These are phyloP conservation scores for Pseudochirops cupreus DNA, from an alignment of 2,797 vertebrate genomes.

Conservation along the genomic window DNA sequence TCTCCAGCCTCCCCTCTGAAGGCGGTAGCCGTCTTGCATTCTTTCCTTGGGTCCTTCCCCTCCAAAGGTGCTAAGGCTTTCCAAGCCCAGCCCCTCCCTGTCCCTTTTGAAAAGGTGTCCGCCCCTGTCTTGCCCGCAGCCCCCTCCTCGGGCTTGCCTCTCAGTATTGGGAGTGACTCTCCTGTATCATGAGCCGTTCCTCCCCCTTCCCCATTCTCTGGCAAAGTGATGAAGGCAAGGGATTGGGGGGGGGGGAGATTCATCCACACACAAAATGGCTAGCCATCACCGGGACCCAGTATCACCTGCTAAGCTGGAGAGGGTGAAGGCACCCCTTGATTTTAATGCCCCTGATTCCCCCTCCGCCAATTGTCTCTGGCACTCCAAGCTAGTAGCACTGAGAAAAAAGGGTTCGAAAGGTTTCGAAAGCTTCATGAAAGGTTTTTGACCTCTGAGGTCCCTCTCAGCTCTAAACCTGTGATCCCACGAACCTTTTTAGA, in stretches of 20 bases:
- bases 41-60: background rate
- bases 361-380: slow-evolving; percentile 25
- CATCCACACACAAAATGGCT: background rate
- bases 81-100: background rate
- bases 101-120: background rate
- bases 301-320: background rate
- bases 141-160: background rate
- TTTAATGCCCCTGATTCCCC: background rate
- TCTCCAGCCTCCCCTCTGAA: background rate
- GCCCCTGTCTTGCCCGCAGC: background rate
- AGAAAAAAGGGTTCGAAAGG: slow-evolving; percentile 1
- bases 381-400: slow-evolving; percentile 36
- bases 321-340: background rate
- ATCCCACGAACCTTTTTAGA: slow-evolving; percentile 9
- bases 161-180: background rate
- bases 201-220: background rate
- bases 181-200: too few relatives aligned
- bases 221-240: background rate
- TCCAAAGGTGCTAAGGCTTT: background rate
- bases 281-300: background rate
- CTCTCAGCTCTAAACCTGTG: slow-evolving; percentile 29
- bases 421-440: slow-evolving; percentile 16
- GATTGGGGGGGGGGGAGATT: too few relatives aligned
- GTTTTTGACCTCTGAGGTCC: background rate
- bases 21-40: background rate